A percentile compares a stretch with the other conserved stretches of the same genome.
Evolutionary conservation across 2,888 invertebrate genomes (phyloP).

Genomic region (Spisula solida): DNA sequence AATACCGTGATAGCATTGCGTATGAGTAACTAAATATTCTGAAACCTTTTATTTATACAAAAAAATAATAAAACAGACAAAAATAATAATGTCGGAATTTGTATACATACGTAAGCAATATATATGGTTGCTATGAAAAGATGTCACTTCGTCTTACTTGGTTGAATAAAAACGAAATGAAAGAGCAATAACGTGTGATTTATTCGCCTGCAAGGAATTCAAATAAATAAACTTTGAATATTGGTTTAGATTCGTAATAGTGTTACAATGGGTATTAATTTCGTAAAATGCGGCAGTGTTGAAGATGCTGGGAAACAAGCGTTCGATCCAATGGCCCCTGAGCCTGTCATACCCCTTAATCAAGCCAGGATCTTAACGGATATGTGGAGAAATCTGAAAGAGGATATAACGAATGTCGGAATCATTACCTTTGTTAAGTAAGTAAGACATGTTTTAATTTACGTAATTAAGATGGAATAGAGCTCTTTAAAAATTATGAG

Average conservation of each 20-base stretch:
- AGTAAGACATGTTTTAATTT: not conserved
- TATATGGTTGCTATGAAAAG: not conserved
- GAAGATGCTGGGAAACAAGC: not conserved
- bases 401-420: constrained; percentile 58
- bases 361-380: constrained; percentile 38
- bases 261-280: constrained; percentile 27
- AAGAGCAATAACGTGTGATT: not conserved
- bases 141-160: not conserved
- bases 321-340: constrained; percentile 40
- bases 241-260: not conserved
- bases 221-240: not conserved
- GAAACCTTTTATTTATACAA: no score
- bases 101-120: not conserved
- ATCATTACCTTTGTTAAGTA: constrained; percentile 62
- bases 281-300: constrained; percentile 23
- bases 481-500: no score
- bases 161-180: not conserved
- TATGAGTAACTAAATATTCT: no score
- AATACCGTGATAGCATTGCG: no score
- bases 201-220: not conserved
- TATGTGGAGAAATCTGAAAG: constrained; percentile 46
- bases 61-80: no score
- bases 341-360: constrained; percentile 36
- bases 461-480: no score
- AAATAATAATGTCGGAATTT: not conserved